Evolutionary conservation across 2,113 vertebrate species (phyloP).

Genomic region (Urocynchramus pylzowi): DNA sequence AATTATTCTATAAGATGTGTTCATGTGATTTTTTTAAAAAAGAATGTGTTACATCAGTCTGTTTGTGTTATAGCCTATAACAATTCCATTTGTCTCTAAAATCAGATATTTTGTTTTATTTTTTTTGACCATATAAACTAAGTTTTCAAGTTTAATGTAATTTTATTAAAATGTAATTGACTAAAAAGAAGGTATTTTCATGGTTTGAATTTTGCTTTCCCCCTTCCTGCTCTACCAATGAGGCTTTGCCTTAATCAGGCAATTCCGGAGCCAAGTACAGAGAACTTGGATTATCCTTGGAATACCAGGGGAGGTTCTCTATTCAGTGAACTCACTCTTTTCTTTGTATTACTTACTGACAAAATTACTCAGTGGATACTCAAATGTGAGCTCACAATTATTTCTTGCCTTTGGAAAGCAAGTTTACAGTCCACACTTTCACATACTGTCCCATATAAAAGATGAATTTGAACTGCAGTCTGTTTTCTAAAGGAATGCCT

Average conservation of each 20-base stretch:
- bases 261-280: not conserved
- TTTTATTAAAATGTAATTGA: not conserved
- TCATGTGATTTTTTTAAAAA: not conserved
- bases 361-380: not conserved
- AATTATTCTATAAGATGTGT: not conserved
- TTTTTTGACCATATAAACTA: not conserved
- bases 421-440: not conserved
- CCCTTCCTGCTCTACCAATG: rapidly evolving
- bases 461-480: not conserved
- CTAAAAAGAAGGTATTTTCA: not conserved
- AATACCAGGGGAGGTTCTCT: not conserved
- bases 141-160: not conserved
- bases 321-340: not conserved
- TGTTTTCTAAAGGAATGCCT: not conserved
- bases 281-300: not conserved
- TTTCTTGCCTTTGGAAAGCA: not conserved
- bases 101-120: not conserved
- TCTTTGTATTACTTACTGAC: not conserved
- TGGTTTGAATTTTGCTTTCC: not conserved
- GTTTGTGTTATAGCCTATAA: not conserved
- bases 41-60: not conserved
- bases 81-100: not conserved
- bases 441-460: not conserved
- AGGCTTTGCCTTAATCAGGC: not conserved
- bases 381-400: not conserved